Conservation (phyloP, 2,888 invertebrate species). For the Ennomos fuscantarius region DNA sequence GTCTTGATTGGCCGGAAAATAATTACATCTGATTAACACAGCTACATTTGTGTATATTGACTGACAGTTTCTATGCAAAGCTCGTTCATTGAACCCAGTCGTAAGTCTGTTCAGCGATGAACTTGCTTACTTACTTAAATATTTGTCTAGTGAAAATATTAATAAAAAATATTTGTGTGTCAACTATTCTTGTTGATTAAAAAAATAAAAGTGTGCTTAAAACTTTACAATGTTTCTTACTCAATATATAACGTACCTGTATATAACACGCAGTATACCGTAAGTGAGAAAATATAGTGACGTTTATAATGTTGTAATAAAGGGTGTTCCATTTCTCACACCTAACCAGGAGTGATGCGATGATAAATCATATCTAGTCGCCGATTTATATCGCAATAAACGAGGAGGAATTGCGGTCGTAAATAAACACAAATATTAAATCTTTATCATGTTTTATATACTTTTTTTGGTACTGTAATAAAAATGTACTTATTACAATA, state of each 20-base stretch:
- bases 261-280: constrained; percentile 11
- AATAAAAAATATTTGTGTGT: no score
- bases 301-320: constrained; percentile 73
- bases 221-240: neutral
- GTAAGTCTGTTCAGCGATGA: no score
- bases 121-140: no score
- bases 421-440: constrained; percentile 72
- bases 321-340: constrained; percentile 70
- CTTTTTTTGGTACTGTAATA: constrained; percentile 35
- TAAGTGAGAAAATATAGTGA: constrained; percentile 50
- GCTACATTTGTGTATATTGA: no score
- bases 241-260: neutral
- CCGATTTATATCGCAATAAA: constrained; percentile 82
- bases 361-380: constrained; percentile 81
- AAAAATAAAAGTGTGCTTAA: no score
- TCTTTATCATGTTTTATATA: constrained; percentile 64
- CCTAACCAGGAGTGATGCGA: constrained; percentile 80
- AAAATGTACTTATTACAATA: constrained; percentile 5
- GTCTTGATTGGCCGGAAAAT: no score
- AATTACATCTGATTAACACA: no score
- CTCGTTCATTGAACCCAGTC: no score
- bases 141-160: no score
- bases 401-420: constrained; percentile 69
- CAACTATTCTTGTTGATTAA: no score
- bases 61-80: no score